phyloP scores from a whole-genome alignment of 2,113 vertebrate species.

The Tragelaphus imberbis region DNA sequence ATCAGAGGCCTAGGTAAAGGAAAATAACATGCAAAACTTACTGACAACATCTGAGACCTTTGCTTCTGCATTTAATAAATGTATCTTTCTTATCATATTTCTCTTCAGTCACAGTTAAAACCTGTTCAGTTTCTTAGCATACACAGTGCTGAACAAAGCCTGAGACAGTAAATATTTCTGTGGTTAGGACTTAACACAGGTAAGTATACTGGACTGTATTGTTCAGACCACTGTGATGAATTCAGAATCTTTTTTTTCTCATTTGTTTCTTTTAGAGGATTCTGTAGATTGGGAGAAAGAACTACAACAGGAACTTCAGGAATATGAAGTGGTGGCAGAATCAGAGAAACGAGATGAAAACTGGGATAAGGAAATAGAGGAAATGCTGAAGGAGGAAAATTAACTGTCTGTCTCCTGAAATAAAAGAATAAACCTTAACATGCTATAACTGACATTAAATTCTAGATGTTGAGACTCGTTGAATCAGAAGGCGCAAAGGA shows the following conservation, averaged over 20 bases:
- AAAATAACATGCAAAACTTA: not conserved
- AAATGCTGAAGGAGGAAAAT: conserved; percentile 91
- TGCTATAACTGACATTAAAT: conserved; percentile 66
- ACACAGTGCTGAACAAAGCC: not conserved
- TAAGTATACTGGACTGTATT: not conserved
- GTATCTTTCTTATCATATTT: not conserved
- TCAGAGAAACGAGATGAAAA: conserved; percentile 90
- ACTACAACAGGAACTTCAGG: conserved; percentile 94
- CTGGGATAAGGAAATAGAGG: conserved; percentile 96
- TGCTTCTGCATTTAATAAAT: not conserved
- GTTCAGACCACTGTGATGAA: not conserved
- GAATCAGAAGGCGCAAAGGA: conserved; percentile 60
- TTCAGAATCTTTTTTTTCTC: not conserved
- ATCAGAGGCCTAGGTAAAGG: not conserved
- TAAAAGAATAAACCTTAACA: conserved; percentile 23
- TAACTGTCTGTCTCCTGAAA: conserved; percentile 70
- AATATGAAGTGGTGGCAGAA: conserved; percentile 93
- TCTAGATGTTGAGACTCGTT: not conserved
- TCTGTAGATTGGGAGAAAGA: conserved; percentile 94
- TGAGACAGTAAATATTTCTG: not conserved
- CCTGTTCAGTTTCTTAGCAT: not conserved
- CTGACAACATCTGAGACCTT: not conserved
- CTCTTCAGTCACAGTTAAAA: not conserved
- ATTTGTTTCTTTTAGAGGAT: conserved; percentile 82
- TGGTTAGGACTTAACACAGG: not conserved